phyloP scores from a whole-genome alignment of 1,140 invertebrate genomes.

The Drosophila lowei region DNA sequence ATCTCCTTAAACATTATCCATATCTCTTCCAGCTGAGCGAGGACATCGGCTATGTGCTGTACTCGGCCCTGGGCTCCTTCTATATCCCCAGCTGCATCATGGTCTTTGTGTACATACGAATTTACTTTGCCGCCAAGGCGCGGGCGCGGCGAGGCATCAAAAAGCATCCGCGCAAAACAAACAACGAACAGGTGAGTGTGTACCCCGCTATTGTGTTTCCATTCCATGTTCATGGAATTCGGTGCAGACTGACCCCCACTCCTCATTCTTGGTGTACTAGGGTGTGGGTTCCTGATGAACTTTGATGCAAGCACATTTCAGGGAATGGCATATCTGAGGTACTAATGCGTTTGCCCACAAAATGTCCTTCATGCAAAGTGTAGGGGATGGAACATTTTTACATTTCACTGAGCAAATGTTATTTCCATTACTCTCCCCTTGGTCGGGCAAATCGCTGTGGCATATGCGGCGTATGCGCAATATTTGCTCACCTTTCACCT shows the following conservation, averaged over 20 bases:
- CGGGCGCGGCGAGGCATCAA: constrained; percentile 92
- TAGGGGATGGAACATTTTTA: constrained; percentile 62
- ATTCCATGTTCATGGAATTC: no score
- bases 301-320: constrained; percentile 30
- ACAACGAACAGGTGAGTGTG: constrained; percentile 84
- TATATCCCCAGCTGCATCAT: constrained; percentile 99
- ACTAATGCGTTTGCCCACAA: constrained; percentile 18
- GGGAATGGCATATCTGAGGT: not conserved
- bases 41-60: constrained; percentile 98
- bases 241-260: no score
- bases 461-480: constrained; percentile 52
- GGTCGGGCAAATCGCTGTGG: not conserved
- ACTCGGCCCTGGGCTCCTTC: constrained; percentile 98
- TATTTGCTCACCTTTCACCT: constrained; percentile 24
- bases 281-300: constrained; percentile 45
- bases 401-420: constrained; percentile 57
- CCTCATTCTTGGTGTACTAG: no score
- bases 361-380: constrained; percentile 14
- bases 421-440: constrained; percentile 7
- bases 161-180: constrained; percentile 88
- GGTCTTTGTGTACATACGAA: constrained; percentile 99
- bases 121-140: constrained; percentile 98
- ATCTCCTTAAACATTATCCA: no score
- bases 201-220: no score
- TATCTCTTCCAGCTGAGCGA: constrained; percentile 91